These are phyloP conservation scores for Cyprinodon tularosa DNA, from an alignment of 2,113 vertebrate genomes.

Conservation along the genomic window DNA sequence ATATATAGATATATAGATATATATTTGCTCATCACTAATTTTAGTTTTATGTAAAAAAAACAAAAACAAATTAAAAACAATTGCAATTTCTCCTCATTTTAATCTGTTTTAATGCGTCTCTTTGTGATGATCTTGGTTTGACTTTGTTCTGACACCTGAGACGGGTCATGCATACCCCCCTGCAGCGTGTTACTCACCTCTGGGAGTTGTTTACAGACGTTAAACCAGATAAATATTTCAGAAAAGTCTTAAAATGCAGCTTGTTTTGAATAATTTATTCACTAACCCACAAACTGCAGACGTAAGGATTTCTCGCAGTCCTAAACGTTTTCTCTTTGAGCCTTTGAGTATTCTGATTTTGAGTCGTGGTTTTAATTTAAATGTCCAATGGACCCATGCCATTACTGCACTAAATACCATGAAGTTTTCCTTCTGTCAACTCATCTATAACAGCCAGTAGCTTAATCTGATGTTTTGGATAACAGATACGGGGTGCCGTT, in stretches of 20 bases:
- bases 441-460: conserved; percentile 13
- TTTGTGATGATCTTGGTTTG: conserved; percentile 11
- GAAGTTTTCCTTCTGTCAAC: conserved; percentile 1
- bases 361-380: neutral
- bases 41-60: no score
- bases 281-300: neutral
- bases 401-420: conserved; percentile 12
- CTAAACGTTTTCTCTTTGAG: neutral
- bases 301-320: neutral
- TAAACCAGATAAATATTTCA: conserved; percentile 17
- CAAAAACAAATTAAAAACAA: no score
- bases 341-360: conserved; percentile 2
- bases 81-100: no score
- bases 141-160: conserved; percentile 14
- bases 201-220: neutral
- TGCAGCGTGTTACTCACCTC: neutral
- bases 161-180: neutral
- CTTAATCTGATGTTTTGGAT: neutral
- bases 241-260: conserved; percentile 4
- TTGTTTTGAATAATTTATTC: conserved; percentile 14
- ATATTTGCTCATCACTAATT: no score
- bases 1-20: no score
- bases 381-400: neutral
- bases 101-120: neutral
- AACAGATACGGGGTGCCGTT: neutral